Percentiles rank a stretch among this genome's conserved stretches.
phyloP scores from a whole-genome alignment of 2,888 invertebrate species.

The Omphaloscelis lunosa region DNA sequence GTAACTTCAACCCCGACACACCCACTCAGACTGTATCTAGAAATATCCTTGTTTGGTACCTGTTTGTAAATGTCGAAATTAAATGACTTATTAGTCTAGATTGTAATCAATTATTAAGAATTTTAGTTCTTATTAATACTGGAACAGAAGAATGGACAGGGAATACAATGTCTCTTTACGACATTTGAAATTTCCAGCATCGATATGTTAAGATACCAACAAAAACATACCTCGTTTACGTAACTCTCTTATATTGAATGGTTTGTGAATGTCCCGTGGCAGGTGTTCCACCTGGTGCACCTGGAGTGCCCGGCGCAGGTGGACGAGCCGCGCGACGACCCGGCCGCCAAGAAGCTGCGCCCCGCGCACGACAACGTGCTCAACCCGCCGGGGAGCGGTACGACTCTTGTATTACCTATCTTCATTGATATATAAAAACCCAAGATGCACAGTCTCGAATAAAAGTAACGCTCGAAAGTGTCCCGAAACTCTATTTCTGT shows the following conservation, averaged over 20 bases:
- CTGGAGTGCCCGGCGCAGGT: conserved; percentile 97
- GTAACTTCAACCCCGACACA: neutral
- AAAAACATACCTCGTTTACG: neutral
- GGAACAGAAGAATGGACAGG: neutral
- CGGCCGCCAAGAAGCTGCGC: conserved; percentile 79
- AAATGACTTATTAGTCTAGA: neutral
- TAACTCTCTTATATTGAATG: neutral
- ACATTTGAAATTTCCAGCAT: too few relatives aligned
- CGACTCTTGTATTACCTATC: rapidly evolving
- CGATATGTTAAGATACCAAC: neutral
- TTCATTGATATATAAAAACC: too few relatives aligned
- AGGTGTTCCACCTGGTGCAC: conserved; percentile 99
- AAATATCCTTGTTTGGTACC: neutral
- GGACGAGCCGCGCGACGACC: conserved; percentile 83
- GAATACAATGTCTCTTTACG: too few relatives aligned
- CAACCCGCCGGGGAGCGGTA: conserved; percentile 69
- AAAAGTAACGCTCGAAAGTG: too few relatives aligned
- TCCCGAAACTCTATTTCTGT: too few relatives aligned
- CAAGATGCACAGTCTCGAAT: too few relatives aligned
- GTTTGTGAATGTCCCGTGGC: neutral
- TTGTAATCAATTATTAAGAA: neutral
- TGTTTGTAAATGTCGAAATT: too few relatives aligned
- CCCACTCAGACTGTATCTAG: neutral
- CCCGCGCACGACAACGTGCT: conserved; percentile 71
- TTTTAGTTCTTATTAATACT: neutral